phyloP scores from a whole-genome alignment of 92 coral and sea anemone species.

The Phymanthus crucifer region DNA sequence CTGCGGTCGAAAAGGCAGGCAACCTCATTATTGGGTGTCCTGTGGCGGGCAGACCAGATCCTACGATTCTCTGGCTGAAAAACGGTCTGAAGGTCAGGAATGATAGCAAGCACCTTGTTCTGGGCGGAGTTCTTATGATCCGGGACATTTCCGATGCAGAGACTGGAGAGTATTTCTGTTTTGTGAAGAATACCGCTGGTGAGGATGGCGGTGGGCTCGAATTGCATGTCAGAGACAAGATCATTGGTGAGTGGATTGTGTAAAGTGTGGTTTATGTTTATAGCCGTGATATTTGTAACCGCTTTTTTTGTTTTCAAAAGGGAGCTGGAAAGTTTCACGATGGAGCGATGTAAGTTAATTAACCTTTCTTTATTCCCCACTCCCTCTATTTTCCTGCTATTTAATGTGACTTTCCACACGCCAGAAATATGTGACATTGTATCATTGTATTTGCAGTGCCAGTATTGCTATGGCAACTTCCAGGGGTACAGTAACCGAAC shows the following conservation, averaged over 20 bases:
- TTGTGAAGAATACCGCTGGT: slow-evolving; percentile 72
- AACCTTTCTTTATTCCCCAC: not conserved
- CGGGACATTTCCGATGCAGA: slow-evolving; percentile 47
- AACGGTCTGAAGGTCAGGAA: slow-evolving; percentile 61
- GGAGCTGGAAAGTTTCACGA: not conserved
- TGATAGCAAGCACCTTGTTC: slow-evolving; percentile 62
- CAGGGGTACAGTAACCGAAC: slow-evolving; percentile 61
- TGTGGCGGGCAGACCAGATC: slow-evolving; percentile 67
- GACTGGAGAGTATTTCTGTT: slow-evolving; percentile 79
- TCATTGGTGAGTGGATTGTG: slow-evolving; percentile 43
- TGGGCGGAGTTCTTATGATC: slow-evolving; percentile 65
- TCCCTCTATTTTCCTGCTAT: not conserved
- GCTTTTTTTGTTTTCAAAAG: not conserved
- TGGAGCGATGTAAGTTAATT: not conserved
- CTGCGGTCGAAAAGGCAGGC: slow-evolving; percentile 58
- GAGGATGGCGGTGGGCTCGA: slow-evolving; percentile 67
- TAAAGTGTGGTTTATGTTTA: not conserved
- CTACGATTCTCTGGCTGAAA: slow-evolving; percentile 61
- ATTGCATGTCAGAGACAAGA: slow-evolving; percentile 49
- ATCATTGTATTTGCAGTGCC: slow-evolving; percentile 48
- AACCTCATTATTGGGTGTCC: slow-evolving; percentile 71
- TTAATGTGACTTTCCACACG: not conserved
- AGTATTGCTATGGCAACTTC: slow-evolving; percentile 57
- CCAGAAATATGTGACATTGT: not conserved
- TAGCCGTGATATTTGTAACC: not conserved